Evolutionary conservation across 2,113 vertebrate species (phyloP).

Genomic region (Otus sunia): DNA sequence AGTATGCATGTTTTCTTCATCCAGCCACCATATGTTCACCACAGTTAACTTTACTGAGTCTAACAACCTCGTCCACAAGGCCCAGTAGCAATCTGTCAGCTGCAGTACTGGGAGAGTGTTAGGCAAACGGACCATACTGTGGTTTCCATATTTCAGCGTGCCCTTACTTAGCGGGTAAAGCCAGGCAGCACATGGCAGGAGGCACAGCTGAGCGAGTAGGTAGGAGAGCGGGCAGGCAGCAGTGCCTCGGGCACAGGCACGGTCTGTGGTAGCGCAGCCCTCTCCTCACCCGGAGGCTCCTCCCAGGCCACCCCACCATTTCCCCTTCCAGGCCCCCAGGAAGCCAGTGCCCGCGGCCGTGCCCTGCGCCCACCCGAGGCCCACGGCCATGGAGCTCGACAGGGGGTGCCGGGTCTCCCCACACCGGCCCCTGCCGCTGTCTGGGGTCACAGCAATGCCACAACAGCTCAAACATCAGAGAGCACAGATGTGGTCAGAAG

Average conservation of each 20-base stretch:
- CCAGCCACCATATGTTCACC: neutral
- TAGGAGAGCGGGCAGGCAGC: neutral
- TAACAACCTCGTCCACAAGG: neutral
- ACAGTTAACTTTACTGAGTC: neutral
- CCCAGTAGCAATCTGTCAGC: neutral
- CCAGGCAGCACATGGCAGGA: neutral
- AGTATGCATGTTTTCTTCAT: neutral
- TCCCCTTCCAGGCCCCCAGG: neutral
- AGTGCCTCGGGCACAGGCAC: fast-evolving
- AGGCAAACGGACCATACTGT: neutral
- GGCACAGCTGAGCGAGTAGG: fast-evolving
- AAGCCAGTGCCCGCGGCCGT: neutral
- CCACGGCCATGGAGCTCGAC: neutral
- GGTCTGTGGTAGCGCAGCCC: neutral
- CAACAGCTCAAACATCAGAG: neutral
- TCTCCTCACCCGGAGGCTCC: neutral
- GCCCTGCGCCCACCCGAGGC: neutral
- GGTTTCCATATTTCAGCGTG: neutral
- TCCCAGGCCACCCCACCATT: fast-evolving
- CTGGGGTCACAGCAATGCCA: neutral
- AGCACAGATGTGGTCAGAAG: fast-evolving
- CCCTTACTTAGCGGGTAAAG: neutral
- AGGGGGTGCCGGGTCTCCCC: neutral
- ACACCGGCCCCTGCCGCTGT: fast-evolving
- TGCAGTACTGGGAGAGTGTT: neutral